Evolutionary conservation across 2,888 invertebrate species (phyloP), one percentile per base, ranked within the genome.

Genomic region (Drosophila setosimentum): DNA sequence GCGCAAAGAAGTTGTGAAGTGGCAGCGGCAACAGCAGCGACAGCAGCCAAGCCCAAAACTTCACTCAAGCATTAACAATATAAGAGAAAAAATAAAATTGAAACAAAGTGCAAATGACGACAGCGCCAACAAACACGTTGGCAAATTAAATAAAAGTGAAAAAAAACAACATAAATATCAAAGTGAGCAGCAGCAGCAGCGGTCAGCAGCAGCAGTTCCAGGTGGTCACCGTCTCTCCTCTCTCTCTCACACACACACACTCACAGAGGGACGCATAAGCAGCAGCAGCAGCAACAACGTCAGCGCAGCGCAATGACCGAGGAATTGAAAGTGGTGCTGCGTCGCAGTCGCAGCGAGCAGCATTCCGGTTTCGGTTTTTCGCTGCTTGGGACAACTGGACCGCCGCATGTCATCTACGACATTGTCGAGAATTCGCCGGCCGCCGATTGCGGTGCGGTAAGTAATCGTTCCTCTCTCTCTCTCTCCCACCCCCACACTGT

Each of bases 381-480:
- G 91, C 94, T 98, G 92, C 95, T 98, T 92, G 97, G 97, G 86
- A 97, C 97, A 94, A 97, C 97, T 92, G 97, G 97, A 93, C 95
- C 97, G 94, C 98, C 98, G 93, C 98, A 97, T 93, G 97, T 98
- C 93, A 97, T 98, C 94, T 98, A 97, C 94, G 96, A 97, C 94
- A 97, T 98, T 93, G 95, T 97, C 93, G 97, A 97, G 94, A 97
- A 98, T 94, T 98, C 98, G 90, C 98, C 98, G 93, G 98, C 98
- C 84, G 97, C 97, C 91, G 96, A 96, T 93, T 96, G 97, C 94
- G 97, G 92, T 82, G 86, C 90, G 92, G 92, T 92, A 92, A 92
- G 92, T 92, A 69, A 71, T 58, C 49, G 35, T 21, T 45, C 48
- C 29, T 21, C 45, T 27, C 37, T 40, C 30, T 21, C 45, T 27